Base-by-base conservation (phyloP, 1,140 invertebrate species). In the Brachionus calyciflorus region DNA sequence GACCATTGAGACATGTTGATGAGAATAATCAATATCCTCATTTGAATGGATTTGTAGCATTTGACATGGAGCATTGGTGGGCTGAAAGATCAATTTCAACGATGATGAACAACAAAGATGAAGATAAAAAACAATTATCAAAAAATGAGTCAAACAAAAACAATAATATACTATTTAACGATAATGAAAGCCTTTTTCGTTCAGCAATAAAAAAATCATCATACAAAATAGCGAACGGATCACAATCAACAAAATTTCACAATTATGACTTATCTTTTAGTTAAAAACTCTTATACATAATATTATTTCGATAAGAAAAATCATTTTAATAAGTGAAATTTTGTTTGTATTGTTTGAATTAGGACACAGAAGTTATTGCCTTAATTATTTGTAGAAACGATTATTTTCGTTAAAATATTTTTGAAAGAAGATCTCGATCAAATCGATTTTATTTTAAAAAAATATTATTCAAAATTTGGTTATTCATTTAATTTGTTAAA, bases 41-140 rank as follows among this genome's bases (percentile, higher is more conserved):
- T 73, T 53, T 73, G 46, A 49, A 73, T 19, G 69, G 69, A 12
- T 73, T 73, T 51, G 69, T 73, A 51, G 69, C 69, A 6, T 73
- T 73, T 30, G 69, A 73, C 28, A 33, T 73, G 46, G 69, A 73
- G 28, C 46, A 73, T 17, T 73, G 69, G 69, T 73, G 69, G 69
- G 69, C 69, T 17, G 46, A 73, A 17, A 30, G 69, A 14, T 73
- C 69, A 7, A 73, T 73, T 26, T 73, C 69, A n/a, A 44, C 60
- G 14, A 65, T 65, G 60, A 65, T 65, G 3, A 65, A 65, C 10
- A n/a, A 65, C 41, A 65, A 19, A 24, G 40, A 2, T 21, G 17
- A 41, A 24, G 28, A 65, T 14, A 44, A 46, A 65, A 65, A n/a
- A n/a, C n/a, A n/a, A n/a, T n/a, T n/a, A n/a, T n/a, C 26, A 2